phyloP scores from a whole-genome alignment of 2,797 vertebrate genomes.

The Enteromius paludinosus region DNA sequence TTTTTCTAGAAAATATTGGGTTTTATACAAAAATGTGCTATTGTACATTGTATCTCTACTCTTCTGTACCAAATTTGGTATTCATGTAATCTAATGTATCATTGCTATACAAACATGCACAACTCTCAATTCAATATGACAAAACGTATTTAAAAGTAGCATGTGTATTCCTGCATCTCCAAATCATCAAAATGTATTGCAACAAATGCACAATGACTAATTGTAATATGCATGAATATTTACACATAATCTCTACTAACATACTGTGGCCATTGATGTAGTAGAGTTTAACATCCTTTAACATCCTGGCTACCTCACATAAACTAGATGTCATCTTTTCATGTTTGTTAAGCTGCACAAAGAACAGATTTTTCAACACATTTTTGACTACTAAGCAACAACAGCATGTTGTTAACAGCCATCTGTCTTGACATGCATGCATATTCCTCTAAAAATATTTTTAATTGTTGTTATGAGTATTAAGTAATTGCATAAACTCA shows the following conservation, averaged over 20 bases:
- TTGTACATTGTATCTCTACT: too few relatives aligned
- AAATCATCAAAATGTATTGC: not conserved
- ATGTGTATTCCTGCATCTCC: not conserved
- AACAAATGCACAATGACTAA: not conserved
- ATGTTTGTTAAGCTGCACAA: not conserved
- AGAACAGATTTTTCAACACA: not conserved
- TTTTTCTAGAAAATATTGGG: not conserved
- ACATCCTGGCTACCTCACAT: not conserved
- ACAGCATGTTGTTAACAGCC: not conserved
- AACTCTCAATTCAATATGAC: not conserved
- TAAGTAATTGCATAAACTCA: not conserved
- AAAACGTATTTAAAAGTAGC: not conserved
- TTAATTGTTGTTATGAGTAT: conserved; percentile 1
- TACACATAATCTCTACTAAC: not conserved
- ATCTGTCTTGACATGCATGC: conserved; percentile 10
- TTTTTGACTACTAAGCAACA: not conserved
- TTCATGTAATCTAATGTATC: not conserved
- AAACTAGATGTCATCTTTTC: not conserved
- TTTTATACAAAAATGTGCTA: not conserved
- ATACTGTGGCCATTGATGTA: not conserved
- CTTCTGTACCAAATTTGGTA: not conserved
- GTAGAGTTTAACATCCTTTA: not conserved
- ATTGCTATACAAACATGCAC: not conserved
- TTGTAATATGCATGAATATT: not conserved
- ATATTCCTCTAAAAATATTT: not conserved